Evolutionary conservation across 2,113 vertebrate genomes (phyloP).

Genomic region (Aspidoscelis tigris): DNA sequence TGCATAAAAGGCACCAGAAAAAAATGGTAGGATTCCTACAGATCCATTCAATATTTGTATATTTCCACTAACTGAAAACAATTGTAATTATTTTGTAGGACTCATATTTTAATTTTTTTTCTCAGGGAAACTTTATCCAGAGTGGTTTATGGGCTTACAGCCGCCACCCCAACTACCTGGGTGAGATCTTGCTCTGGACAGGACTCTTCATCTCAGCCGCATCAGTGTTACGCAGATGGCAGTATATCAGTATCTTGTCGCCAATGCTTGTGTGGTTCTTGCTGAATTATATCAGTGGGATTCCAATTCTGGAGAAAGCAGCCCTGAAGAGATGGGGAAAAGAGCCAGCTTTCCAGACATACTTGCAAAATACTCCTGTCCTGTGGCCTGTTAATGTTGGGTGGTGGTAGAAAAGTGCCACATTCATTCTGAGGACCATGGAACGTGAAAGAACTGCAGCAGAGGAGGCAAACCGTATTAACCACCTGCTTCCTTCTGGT

Average conservation of each 20-base stretch:
- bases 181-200: background rate
- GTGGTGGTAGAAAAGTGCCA: background rate
- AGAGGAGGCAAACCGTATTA: background rate
- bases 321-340: slow-evolving; percentile 78
- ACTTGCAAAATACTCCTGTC: slow-evolving; percentile 77
- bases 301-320: slow-evolving; percentile 81
- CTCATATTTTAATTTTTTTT: background rate
- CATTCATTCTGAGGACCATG: background rate
- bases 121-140: background rate
- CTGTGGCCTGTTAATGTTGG: slow-evolving; percentile 74
- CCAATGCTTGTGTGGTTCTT: slow-evolving; percentile 83
- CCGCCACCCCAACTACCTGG: background rate
- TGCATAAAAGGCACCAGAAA: background rate
- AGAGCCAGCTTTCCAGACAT: slow-evolving; percentile 72
- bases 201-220: slow-evolving; percentile 49
- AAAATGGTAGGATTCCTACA: background rate
- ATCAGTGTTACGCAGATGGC: slow-evolving; percentile 30
- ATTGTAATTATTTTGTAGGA: background rate
- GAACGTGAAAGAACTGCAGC: background rate
- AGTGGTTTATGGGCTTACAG: background rate
- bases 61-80: background rate
- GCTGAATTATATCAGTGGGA: slow-evolving; percentile 76
- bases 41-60: background rate
- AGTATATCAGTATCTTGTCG: slow-evolving; percentile 75
- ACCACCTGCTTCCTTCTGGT: too few relatives aligned